phyloP scores from a whole-genome alignment of 1,140 invertebrate genomes.

The Papilio aristodemus region DNA sequence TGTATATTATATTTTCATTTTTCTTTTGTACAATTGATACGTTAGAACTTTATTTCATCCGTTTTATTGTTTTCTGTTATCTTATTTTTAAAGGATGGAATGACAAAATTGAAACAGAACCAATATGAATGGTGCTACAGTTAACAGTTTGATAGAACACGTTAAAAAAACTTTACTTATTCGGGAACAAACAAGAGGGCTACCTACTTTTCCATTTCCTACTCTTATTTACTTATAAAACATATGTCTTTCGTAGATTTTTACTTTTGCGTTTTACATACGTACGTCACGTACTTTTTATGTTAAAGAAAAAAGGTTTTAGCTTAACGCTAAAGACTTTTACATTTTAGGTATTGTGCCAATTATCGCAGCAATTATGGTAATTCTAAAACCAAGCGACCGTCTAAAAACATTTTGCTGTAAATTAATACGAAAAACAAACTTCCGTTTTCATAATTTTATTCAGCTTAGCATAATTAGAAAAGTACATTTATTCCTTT shows the following conservation, averaged over 20 bases:
- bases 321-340: not conserved
- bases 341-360: not conserved
- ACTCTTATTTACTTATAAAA: no score
- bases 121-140: no score
- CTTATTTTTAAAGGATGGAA: no score
- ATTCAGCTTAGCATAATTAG: conserved; percentile 23
- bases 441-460: conserved; percentile 25
- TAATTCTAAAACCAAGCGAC: conserved; percentile 24
- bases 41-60: not conserved
- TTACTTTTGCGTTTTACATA: no score
- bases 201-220: no score
- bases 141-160: no score
- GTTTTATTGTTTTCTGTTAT: not conserved
- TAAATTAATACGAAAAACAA: conserved; percentile 18
- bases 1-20: not conserved
- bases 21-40: not conserved
- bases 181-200: no score
- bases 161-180: no score
- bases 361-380: conserved; percentile 5
- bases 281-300: no score
- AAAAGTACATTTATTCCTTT: conserved; percentile 26
- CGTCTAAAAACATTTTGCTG: conserved; percentile 23
- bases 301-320: no score
- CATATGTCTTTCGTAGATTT: no score
- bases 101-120: no score